Conservation (phyloP, 2,888 invertebrate species). For the Meganola albula region DNA sequence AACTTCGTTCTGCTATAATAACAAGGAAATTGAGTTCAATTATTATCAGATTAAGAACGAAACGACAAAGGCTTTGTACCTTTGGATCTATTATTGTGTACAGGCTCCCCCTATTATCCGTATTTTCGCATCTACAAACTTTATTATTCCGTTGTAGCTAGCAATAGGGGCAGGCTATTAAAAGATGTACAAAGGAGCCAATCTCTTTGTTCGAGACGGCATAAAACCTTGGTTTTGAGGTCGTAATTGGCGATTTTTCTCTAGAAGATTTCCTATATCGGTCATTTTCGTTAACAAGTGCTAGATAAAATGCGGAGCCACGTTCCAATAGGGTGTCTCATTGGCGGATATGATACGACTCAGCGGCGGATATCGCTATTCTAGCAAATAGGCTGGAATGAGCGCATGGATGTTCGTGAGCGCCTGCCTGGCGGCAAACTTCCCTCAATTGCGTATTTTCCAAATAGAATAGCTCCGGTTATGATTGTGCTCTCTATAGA, state of each 20-base stretch:
- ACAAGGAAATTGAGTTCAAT: constrained; percentile 46
- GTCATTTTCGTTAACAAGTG: constrained; percentile 34
- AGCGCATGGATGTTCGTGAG: constrained; percentile 45
- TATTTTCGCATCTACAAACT: constrained; percentile 31
- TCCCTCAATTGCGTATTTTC: constrained; percentile 53
- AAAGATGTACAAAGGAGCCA: constrained; percentile 20
- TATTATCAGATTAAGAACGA: constrained; percentile 46
- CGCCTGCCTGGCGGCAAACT: constrained; percentile 61
- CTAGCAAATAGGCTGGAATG: constrained; percentile 52
- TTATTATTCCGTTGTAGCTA: constrained; percentile 26
- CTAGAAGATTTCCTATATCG: constrained; percentile 23
- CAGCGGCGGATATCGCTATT: constrained; percentile 52
- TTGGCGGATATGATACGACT: constrained; percentile 25
- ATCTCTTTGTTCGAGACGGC: constrained; percentile 15
- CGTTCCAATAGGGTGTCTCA: constrained; percentile 41
- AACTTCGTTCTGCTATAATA: constrained; percentile 38
- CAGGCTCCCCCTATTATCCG: constrained; percentile 28
- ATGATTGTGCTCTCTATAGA: constrained; percentile 42
- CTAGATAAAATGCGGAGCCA: constrained; percentile 56
- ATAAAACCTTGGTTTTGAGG: constrained; percentile 10
- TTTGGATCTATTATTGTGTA: constrained; percentile 31
- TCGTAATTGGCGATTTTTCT: constrained; percentile 23
- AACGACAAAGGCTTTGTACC: constrained; percentile 36
- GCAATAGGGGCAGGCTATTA: constrained; percentile 20
- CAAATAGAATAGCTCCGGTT: constrained; percentile 55